phyloP scores from a whole-genome alignment of 2,113 vertebrate species.

The Tragelaphus scriptus region DNA sequence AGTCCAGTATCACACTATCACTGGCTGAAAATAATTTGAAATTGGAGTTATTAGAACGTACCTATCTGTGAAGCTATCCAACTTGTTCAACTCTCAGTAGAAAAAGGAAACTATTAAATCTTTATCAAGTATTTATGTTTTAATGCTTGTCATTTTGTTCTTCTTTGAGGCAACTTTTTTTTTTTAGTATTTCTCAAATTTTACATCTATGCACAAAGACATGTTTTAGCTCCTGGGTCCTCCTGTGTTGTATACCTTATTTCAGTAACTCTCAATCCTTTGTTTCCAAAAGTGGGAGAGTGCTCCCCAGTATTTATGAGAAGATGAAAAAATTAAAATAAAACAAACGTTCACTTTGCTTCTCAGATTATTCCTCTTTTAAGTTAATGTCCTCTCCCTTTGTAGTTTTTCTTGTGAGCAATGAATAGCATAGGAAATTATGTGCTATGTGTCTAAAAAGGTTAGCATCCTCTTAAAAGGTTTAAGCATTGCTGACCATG shows the following conservation, averaged over 20 bases:
- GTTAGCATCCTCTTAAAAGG: neutral
- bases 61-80: neutral
- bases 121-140: conserved; percentile 14
- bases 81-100: neutral
- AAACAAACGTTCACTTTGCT: neutral
- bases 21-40: neutral
- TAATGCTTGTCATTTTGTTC: neutral
- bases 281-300: neutral
- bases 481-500: neutral
- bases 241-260: neutral
- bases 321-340: neutral
- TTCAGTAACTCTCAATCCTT: neutral
- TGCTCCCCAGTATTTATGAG: neutral
- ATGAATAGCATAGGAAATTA: neutral
- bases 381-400: neutral
- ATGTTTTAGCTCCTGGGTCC: neutral
- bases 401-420: neutral
- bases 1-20: neutral
- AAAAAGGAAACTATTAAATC: neutral
- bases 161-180: conserved; percentile 4
- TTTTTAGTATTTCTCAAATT: neutral
- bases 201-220: neutral
- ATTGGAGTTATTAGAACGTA: neutral
- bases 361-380: neutral
- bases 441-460: neutral